phyloP scores from a whole-genome alignment of 2,888 invertebrate genomes.

The Callyntrura sp. region DNA sequence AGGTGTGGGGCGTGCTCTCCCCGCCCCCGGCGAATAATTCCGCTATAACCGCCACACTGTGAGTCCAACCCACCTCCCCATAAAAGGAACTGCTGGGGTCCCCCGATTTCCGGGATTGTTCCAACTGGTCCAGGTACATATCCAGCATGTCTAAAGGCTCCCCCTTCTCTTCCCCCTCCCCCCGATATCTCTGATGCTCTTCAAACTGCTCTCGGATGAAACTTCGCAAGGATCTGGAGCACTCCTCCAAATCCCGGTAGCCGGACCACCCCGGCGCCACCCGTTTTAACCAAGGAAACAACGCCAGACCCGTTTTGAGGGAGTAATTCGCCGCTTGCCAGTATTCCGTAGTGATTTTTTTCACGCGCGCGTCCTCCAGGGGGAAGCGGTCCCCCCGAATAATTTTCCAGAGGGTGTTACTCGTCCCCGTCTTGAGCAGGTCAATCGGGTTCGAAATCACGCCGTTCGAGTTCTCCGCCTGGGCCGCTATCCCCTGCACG shows the following conservation, averaged over 20 bases:
- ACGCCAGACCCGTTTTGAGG: neutral
- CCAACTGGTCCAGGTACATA: neutral
- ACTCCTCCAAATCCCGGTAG: neutral
- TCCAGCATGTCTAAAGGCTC: neutral
- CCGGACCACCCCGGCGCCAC: neutral
- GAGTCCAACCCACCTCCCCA: neutral
- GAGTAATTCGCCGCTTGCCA: neutral
- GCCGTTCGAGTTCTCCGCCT: neutral
- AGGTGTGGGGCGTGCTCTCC: neutral
- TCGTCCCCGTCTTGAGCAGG: neutral
- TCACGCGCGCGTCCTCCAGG: neutral
- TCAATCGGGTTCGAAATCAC: neutral
- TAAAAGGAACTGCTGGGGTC: neutral
- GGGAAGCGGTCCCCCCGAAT: neutral
- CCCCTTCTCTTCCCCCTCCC: neutral
- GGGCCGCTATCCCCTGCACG: neutral
- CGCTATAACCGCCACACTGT: neutral
- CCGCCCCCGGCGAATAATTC: neutral
- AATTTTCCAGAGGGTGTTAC: conserved; percentile 8
- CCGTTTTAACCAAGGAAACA: conserved; percentile 11
- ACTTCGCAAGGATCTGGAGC: neutral
- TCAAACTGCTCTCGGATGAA: neutral
- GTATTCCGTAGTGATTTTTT: neutral
- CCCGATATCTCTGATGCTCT: neutral
- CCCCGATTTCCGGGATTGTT: neutral